Conservation (phyloP, 2,797 vertebrate species). For the Ptychobarbus kaznakovi region DNA sequence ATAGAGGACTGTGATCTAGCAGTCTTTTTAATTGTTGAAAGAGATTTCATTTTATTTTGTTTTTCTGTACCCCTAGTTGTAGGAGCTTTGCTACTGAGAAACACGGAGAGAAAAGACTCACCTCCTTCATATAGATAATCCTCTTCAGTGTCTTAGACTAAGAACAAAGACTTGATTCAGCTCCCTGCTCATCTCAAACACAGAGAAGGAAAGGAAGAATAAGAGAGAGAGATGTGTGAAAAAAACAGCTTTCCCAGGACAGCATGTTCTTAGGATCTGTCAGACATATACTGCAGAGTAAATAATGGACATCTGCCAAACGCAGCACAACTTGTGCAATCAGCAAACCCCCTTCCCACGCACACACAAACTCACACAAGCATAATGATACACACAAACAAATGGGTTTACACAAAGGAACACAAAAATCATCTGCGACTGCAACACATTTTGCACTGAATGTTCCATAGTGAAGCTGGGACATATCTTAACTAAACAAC, state of each 20-base stretch:
- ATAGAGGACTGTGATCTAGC: background rate
- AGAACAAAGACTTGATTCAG: conserved; percentile 64
- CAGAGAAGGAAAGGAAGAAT: conserved; percentile 16
- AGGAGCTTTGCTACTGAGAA: conserved; percentile 3
- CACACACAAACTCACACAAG: conserved; percentile 35
- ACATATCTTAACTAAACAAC: conserved; percentile 23
- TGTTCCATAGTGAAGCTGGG: conserved; percentile 43
- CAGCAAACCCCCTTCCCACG: conserved; percentile 37
- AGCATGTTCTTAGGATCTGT: conserved; percentile 69
- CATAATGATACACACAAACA: conserved; percentile 31
- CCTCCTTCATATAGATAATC: conserved; percentile 7
- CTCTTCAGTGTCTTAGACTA: conserved; percentile 35
- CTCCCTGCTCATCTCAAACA: conserved; percentile 52
- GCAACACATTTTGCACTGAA: conserved; percentile 57
- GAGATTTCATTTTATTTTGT: background rate
- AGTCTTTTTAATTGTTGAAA: background rate
- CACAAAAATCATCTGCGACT: conserved; percentile 46
- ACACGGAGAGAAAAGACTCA: background rate
- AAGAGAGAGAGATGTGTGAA: background rate
- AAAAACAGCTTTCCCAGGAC: conserved; percentile 59
- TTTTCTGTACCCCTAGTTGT: background rate
- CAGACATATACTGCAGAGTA: conserved; percentile 67
- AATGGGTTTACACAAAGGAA: conserved; percentile 30
- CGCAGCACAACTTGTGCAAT: conserved; percentile 36
- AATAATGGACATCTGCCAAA: conserved; percentile 68